Conservation (phyloP, 2,113 vertebrate genomes). For the Arizona elegans region DNA sequence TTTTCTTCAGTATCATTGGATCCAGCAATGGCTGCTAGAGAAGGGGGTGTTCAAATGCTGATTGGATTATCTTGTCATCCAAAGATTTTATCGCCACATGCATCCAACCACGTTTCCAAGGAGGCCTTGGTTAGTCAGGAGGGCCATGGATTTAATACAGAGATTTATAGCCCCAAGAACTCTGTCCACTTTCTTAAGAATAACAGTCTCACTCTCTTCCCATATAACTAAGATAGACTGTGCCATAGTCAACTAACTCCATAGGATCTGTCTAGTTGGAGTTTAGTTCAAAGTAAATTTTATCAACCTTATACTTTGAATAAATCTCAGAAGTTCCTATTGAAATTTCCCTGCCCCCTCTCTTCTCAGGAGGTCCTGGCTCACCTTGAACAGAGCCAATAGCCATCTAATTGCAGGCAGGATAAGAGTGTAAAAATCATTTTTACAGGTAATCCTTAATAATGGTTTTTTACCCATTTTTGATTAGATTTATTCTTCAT, state of each 20-base stretch:
- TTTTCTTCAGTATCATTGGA: neutral
- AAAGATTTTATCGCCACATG: neutral
- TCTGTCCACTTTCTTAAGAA: neutral
- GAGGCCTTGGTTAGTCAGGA: neutral
- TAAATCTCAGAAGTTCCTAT: neutral
- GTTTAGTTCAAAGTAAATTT: neutral
- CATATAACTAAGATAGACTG: neutral
- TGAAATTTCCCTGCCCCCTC: neutral
- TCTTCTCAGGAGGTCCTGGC: neutral
- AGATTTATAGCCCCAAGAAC: neutral
- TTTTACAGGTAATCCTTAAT: neutral
- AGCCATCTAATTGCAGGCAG: neutral
- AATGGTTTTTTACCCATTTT: neutral
- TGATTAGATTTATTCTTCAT: neutral
- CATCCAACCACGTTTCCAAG: neutral
- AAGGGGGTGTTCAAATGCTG: neutral
- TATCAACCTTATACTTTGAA: neutral
- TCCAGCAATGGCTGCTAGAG: neutral
- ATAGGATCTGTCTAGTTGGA: neutral
- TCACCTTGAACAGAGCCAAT: neutral
- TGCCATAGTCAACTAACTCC: neutral
- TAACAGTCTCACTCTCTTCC: neutral
- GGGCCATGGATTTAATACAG: neutral
- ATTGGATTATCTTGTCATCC: neutral
- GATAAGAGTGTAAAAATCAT: neutral